Evolutionary conservation across 1,140 invertebrate genomes (phyloP), one percentile per base, ranked within the genome.

Genomic region (Pemphigus obesinymphae): DNA sequence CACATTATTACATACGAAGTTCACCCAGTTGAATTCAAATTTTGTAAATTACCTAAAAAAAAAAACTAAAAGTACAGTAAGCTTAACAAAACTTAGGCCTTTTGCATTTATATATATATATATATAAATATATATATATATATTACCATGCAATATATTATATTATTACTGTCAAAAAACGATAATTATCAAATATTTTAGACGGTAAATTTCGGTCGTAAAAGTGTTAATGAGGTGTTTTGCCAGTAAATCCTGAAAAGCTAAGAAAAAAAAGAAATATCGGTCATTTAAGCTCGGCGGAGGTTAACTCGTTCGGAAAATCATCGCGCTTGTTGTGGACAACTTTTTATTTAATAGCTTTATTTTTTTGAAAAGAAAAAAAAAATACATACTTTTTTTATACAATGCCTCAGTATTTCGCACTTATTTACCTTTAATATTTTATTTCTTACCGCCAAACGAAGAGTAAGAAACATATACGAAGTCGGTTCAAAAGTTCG

Each of bases 261-360:
- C 31, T 50, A n/a, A n/a, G n/a, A n/a, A n/a, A n/a, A n/a, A n/a
- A n/a, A n/a, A n/a, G 45, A 73, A 73, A 73, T 73, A 73, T 73
- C 50, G 70, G 70, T 26, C 70, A 50, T 73, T 73, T 50, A 34
- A 50, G 13, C 43, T 45, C 10, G 37, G 26, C n/a, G 8, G 15
- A 73, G 17, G 43, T 73, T 50, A 73, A 50, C 70, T 73, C 70
- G 29, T 73, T 73, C 26, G 70, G 70, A 73, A 73, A 73, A 73
- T 73, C 70, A 73, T 50, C 43, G 26, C 48, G 15, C 45, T 73
- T 29, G 70, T 45, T 2, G 29, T 31, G 17, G 70, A 73, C 43
- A 48, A 50, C 70, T 73, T 73, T 73, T 73, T 73, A 73, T 73
- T 73, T 73, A 73, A 73, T 73, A 73, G 70, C 70, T 73, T 73